These are phyloP conservation scores for Alcedo atthis DNA, from an alignment of 2,797 vertebrate genomes.

Conservation along the genomic window DNA sequence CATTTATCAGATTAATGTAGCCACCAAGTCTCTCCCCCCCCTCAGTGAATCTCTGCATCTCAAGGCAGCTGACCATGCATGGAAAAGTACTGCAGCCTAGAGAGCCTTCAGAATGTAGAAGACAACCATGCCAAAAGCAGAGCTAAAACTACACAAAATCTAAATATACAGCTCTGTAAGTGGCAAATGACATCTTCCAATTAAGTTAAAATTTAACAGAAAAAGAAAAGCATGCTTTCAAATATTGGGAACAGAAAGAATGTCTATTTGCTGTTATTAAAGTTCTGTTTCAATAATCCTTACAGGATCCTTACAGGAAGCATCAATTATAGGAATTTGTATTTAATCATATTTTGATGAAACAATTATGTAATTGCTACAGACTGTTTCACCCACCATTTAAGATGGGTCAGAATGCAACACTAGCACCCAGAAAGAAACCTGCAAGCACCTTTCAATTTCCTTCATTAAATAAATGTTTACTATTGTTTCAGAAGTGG, in stretches of 20 bases:
- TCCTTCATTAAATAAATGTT: not conserved
- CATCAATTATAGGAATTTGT: constrained; percentile 6
- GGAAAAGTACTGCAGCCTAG: not conserved
- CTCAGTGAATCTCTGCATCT: constrained; percentile 44
- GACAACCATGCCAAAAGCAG: not conserved
- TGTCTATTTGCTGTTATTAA: not conserved
- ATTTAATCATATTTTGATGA: constrained; percentile 45
- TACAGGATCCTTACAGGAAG: constrained; percentile 39
- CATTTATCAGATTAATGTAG: constrained; percentile 75
- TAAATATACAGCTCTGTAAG: not conserved
- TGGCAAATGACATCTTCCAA: not conserved
- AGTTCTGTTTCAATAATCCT: not conserved
- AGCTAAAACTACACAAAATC: not conserved
- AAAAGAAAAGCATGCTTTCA: constrained; percentile 15
- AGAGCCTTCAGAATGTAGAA: not conserved
- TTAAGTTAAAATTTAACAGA: not conserved
- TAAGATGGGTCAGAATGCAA: not conserved
- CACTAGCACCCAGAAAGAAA: not conserved
- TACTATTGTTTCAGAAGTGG: not conserved
- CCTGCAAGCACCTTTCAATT: not conserved
- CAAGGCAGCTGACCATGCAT: constrained; percentile 28
- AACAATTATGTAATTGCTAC: constrained; percentile 30
- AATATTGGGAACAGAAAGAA: not conserved
- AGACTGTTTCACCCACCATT: not conserved
- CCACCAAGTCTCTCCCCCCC: constrained; percentile 62